Base-by-base conservation (phyloP, 2,888 invertebrate species). In the Ceriagrion tenellum region DNA sequence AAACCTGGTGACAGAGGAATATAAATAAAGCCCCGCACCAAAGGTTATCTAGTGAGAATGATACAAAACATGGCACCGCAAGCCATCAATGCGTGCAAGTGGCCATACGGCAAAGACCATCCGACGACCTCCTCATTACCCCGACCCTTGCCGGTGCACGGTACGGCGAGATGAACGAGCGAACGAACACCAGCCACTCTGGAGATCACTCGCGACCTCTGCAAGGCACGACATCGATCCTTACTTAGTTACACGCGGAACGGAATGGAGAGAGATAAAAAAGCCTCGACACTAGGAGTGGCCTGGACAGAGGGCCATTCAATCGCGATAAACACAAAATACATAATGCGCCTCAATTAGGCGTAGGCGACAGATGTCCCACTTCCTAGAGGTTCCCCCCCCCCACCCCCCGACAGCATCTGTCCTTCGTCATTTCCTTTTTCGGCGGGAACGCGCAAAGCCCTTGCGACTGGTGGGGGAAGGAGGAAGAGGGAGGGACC, bases 301-400 rank as follows among this genome's bases (percentile, higher is more conserved):
- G n/a, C n/a, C 2, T 6, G 74, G 10, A 30, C 4, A 13, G 63
- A 23, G 13, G 30, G 81, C 30, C 35, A 81, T 30, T 81, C 30
- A 35, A 81, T 81, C 81, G 81, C 81, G 81, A 81, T 81, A 81
- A 69, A 69, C 69, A 20, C 69, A 69, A 81, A 81, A 81, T 35
- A 81, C 81, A 81, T 81, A 81, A 81, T 81, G 81, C 81, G 30
- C 30, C 35, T 35, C 81, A 81, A 81, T 81, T 81, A 81, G 35
- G 35, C 69, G n/a, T 26, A 35, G 81, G 81, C 81, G 81, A 81
- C 81, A 81, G 81, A 81, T 81, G 81, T 81, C 81, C 81, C 81
- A 69, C 69, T 69, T 69, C 69, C n/a, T n/a, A 81, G 81, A 13
- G 81, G 26, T 10, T n/a, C n/a, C n/a, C n/a, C n/a, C n/a, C n/a